Conservation (phyloP, 2,113 vertebrate genomes). For the Caloenas nicobarica region DNA sequence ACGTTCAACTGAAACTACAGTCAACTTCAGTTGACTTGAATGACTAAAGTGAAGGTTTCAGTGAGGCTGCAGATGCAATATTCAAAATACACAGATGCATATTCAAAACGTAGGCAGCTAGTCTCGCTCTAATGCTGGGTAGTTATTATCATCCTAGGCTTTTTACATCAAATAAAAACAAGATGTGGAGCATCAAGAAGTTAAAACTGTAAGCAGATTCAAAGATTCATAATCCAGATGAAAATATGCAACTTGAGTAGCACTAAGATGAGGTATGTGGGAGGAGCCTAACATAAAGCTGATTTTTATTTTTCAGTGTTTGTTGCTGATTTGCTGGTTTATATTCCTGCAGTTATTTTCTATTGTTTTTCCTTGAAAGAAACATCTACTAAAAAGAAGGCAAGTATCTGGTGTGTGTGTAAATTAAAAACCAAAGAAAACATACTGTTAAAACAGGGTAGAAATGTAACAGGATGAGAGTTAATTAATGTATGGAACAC, state of each 20-base stretch:
- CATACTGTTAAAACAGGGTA: background rate
- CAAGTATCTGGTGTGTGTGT: slow-evolving; percentile 57
- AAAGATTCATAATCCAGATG: background rate
- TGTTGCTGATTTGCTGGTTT: slow-evolving; percentile 89
- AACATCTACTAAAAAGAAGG: slow-evolving; percentile 86
- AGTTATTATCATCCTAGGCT: background rate
- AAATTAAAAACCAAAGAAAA: background rate
- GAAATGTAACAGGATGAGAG: background rate
- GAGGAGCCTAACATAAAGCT: background rate
- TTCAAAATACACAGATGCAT: too few species aligned
- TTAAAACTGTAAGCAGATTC: background rate
- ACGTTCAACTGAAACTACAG: background rate
- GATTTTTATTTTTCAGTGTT: slow-evolving; percentile 82
- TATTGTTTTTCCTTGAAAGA: slow-evolving; percentile 88
- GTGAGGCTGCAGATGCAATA: background rate
- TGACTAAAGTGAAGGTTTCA: background rate
- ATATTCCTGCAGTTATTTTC: slow-evolving; percentile 90
- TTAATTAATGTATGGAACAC: background rate
- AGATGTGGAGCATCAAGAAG: background rate
- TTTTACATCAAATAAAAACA: background rate
- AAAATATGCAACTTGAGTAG: background rate
- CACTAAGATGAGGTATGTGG: background rate
- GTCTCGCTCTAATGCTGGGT: background rate
- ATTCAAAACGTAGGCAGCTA: background rate
- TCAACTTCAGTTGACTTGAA: background rate